A percentile compares a stretch with the other conserved stretches of the same genome.
Evolutionary conservation across 2,888 invertebrate genomes (phyloP).

Genomic region (Protophormia terraenovae): DNA sequence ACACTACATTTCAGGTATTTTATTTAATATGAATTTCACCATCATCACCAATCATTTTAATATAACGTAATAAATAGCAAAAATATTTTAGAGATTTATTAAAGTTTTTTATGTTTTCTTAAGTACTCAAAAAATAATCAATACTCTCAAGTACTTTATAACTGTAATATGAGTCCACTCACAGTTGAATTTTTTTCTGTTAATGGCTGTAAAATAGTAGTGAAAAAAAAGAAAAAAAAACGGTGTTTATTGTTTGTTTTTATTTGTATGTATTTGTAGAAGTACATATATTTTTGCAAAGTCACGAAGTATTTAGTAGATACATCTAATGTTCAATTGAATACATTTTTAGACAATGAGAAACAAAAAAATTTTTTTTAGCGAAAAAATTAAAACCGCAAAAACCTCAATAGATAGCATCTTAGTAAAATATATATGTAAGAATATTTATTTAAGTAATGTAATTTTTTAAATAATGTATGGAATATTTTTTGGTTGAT

Average conservation of each 20-base stretch:
- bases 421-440: neutral
- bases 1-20: too few species aligned
- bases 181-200: neutral
- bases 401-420: constrained; percentile 5
- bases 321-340: constrained; percentile 21
- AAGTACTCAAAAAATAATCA: neutral
- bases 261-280: neutral
- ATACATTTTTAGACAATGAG: constrained; percentile 20
- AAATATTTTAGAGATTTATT: neutral
- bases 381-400: neutral
- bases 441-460: constrained; percentile 1
- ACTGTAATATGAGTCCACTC: constrained; percentile 29
- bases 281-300: constrained; percentile 16
- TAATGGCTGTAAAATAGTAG: neutral
- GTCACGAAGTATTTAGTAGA: constrained; percentile 49
- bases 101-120: neutral
- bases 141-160: neutral
- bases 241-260: neutral
- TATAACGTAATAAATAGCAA: neutral
- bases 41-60: too few species aligned
- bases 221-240: too few species aligned
- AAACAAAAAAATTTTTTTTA: neutral
- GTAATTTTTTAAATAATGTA: neutral
- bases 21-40: too few species aligned
- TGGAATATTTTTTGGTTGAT: neutral